A percentile compares a stretch with the other conserved stretches of the same genome.
phyloP scores from a whole-genome alignment of 1,140 invertebrate genomes.

The Episyrphus balteatus region DNA sequence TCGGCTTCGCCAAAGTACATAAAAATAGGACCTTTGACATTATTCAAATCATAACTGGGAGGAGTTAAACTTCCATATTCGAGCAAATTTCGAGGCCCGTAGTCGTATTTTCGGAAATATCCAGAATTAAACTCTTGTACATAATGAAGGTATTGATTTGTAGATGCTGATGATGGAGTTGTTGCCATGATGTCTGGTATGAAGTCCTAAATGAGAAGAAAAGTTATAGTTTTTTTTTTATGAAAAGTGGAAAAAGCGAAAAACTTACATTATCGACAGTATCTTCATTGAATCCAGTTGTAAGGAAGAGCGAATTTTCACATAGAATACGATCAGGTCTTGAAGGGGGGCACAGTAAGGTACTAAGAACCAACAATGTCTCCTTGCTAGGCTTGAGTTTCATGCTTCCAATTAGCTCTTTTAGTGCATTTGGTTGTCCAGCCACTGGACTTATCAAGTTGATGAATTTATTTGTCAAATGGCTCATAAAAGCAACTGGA shows the following conservation, averaged over 20 bases:
- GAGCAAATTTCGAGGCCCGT: slow-evolving; percentile 37
- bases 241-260: neutral
- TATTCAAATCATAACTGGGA: slow-evolving; percentile 44
- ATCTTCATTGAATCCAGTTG: slow-evolving; percentile 39
- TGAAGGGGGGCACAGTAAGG: no score
- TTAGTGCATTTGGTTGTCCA: slow-evolving; percentile 29
- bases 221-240: neutral
- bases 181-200: slow-evolving; percentile 38
- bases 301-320: slow-evolving; percentile 42
- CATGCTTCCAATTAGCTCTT: slow-evolving; percentile 38
- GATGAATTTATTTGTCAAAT: slow-evolving; percentile 34
- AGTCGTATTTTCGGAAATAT: slow-evolving; percentile 36
- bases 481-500: slow-evolving; percentile 42
- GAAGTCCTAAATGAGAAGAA: slow-evolving; percentile 17
- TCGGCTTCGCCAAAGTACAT: slow-evolving; percentile 51
- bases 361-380: no score
- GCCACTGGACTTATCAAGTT: slow-evolving; percentile 32
- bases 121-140: slow-evolving; percentile 36
- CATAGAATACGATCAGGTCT: slow-evolving; percentile 39
- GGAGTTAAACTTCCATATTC: slow-evolving; percentile 38
- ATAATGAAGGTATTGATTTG: slow-evolving; percentile 40
- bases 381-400: no score
- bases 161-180: slow-evolving; percentile 41
- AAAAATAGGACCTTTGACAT: slow-evolving; percentile 48
- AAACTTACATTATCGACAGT: slow-evolving; percentile 23